Conservation (phyloP, 1,140 invertebrate genomes). For the Acromyrmex charruanus region DNA sequence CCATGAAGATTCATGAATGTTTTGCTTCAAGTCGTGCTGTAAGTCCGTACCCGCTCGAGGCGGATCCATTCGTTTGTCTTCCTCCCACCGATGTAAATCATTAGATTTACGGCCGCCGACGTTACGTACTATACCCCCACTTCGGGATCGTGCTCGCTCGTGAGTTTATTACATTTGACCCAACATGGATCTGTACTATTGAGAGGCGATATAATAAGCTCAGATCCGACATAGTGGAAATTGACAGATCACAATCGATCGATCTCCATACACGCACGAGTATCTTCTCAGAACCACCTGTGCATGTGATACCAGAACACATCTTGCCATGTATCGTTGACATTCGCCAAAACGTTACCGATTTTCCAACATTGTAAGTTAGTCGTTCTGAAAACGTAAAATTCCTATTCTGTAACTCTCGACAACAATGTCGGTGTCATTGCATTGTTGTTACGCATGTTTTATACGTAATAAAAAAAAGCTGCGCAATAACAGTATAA, state of each 20-base stretch:
- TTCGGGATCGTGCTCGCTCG: background rate
- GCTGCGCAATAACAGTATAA: too few species aligned
- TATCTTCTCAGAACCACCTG: background rate
- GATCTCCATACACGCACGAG: slow-evolving; percentile 1
- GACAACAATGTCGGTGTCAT: too few species aligned
- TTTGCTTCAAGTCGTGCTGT: slow-evolving; percentile 31
- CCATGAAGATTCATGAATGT: slow-evolving; percentile 62
- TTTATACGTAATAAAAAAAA: too few species aligned
- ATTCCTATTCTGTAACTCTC: too few species aligned
- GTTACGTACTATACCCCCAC: slow-evolving; percentile 16
- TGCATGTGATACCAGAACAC: background rate
- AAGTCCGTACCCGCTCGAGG: slow-evolving; percentile 35
- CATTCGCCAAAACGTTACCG: background rate
- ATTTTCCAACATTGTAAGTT: background rate
- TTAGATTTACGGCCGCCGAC: slow-evolving; percentile 56
- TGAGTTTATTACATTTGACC: slow-evolving; percentile 44
- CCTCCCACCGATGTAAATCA: slow-evolving; percentile 48
- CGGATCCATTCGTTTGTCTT: slow-evolving; percentile 53
- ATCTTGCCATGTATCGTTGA: background rate
- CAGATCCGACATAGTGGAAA: background rate
- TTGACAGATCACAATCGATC: slow-evolving; percentile 54
- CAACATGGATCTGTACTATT: slow-evolving; percentile 21
- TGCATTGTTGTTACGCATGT: too few species aligned
- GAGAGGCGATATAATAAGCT: slow-evolving; percentile 32
- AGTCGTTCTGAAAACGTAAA: too few species aligned